These are phyloP conservation scores for Beroe ovata DNA, from an alignment of 37 sponge, comb jelly and placozoan genomes.

Conservation along the genomic window DNA sequence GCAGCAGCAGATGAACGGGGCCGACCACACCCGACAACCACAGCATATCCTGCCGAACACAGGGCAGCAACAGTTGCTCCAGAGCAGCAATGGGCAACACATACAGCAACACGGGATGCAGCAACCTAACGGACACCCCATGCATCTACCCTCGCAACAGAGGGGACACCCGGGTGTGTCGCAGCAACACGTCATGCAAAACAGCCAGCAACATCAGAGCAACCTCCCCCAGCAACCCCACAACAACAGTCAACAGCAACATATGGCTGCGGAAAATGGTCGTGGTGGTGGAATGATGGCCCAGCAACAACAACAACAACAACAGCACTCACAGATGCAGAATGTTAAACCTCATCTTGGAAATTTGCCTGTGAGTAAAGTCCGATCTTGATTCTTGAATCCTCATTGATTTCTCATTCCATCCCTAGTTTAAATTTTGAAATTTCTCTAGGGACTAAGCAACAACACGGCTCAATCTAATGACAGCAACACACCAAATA, in stretches of 20 bases:
- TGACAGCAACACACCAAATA: not conserved
- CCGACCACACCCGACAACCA: not conserved
- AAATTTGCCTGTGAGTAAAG: not conserved
- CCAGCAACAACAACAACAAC: not conserved
- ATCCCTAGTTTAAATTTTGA: not conserved
- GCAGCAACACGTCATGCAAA: not conserved
- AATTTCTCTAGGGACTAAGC: not conserved
- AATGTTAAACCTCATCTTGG: not conserved
- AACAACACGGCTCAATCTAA: not conserved
- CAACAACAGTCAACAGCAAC: not conserved
- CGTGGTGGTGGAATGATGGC: too few relatives aligned
- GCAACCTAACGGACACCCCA: not conserved
- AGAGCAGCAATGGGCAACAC: conserved; percentile 8
- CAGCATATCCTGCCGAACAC: not conserved
- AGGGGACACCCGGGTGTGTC: not conserved
- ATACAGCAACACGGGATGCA: not conserved
- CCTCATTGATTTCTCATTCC: too few relatives aligned
- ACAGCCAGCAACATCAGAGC: conserved; percentile 1
- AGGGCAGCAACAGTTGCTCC: not conserved
- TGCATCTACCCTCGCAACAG: not conserved
- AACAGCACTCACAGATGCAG: not conserved
- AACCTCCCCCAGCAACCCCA: not conserved
- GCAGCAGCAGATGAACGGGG: not conserved
- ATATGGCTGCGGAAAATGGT: too few relatives aligned
- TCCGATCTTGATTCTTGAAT: too few relatives aligned